These are phyloP conservation scores for Drosophila ironensis DNA, from an alignment of 1,140 invertebrate genomes.

Conservation along the genomic window DNA sequence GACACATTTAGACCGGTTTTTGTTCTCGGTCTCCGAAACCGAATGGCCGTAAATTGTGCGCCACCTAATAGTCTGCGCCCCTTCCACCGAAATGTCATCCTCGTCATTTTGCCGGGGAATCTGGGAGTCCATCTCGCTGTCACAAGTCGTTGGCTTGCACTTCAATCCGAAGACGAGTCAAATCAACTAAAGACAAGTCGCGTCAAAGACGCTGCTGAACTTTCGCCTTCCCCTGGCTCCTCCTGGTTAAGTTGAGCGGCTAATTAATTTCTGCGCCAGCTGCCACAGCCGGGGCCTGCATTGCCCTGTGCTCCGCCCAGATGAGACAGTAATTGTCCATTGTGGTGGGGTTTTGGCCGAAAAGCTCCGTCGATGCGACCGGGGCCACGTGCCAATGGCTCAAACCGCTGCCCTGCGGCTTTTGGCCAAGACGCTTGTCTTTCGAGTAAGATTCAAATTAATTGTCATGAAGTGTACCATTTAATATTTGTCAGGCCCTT, in stretches of 20 bases:
- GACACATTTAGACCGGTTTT: slow-evolving; percentile 50
- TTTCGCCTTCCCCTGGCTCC: slow-evolving; percentile 7
- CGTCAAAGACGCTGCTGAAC: slow-evolving; percentile 36
- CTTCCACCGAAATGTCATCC: no score
- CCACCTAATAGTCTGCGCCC: slow-evolving; percentile 19
- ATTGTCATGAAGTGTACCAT: slow-evolving; percentile 15
- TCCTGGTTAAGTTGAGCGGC: slow-evolving; percentile 39
- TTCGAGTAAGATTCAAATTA: slow-evolving; percentile 48
- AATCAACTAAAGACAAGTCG: not conserved
- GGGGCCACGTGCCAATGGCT: slow-evolving; percentile 16
- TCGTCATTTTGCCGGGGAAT: no score
- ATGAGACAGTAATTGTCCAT: slow-evolving; percentile 57
- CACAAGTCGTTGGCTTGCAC: slow-evolving; percentile 40
- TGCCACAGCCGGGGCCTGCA: slow-evolving; percentile 25
- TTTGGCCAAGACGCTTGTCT: slow-evolving; percentile 12
- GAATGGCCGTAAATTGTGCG: slow-evolving; percentile 37
- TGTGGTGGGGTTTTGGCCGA: slow-evolving; percentile 26
- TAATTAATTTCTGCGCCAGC: slow-evolving; percentile 62
- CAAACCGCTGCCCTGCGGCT: slow-evolving; percentile 19
- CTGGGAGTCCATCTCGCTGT: slow-evolving; percentile 12
- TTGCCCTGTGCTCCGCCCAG: slow-evolving; percentile 5
- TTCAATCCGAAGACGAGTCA: slow-evolving; percentile 3
- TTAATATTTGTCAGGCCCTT: slow-evolving; percentile 18
- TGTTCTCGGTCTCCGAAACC: not conserved
- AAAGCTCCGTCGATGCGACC: not conserved